Conservation (phyloP, 2,113 vertebrate genomes). For the Burhinus bistriatus region DNA sequence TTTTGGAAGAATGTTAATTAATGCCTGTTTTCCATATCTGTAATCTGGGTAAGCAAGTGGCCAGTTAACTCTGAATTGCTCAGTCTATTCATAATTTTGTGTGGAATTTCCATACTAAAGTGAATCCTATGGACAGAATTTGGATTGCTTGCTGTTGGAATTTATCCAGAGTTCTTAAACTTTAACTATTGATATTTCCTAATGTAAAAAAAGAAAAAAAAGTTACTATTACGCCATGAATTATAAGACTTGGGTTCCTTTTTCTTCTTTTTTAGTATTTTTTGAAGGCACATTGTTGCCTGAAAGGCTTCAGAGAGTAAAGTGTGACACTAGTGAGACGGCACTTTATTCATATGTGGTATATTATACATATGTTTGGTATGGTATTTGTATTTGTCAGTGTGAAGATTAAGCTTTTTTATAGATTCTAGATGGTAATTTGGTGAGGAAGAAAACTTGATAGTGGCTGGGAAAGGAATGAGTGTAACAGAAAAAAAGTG, state of each 20-base stretch:
- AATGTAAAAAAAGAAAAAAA: neutral
- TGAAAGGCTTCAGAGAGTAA: neutral
- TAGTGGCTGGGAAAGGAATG: neutral
- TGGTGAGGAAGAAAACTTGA: neutral
- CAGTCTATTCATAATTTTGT: neutral
- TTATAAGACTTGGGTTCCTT: neutral
- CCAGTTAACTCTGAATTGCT: neutral
- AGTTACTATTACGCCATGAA: neutral
- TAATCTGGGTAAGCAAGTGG: neutral
- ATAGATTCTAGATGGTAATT: neutral
- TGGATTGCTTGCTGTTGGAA: neutral
- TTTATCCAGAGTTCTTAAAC: neutral
- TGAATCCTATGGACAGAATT: neutral
- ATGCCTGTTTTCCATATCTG: neutral
- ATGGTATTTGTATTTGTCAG: neutral
- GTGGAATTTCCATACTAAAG: neutral
- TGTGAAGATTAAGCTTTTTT: neutral
- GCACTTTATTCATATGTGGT: neutral
- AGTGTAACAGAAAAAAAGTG: neutral
- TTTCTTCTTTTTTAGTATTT: neutral
- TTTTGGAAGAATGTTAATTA: neutral
- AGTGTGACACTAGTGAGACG: neutral
- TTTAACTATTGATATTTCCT: neutral
- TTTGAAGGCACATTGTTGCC: neutral
- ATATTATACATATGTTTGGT: neutral